Evolutionary conservation across 2,113 vertebrate species (phyloP).

Genomic region (Heptranchias perlo): DNA sequence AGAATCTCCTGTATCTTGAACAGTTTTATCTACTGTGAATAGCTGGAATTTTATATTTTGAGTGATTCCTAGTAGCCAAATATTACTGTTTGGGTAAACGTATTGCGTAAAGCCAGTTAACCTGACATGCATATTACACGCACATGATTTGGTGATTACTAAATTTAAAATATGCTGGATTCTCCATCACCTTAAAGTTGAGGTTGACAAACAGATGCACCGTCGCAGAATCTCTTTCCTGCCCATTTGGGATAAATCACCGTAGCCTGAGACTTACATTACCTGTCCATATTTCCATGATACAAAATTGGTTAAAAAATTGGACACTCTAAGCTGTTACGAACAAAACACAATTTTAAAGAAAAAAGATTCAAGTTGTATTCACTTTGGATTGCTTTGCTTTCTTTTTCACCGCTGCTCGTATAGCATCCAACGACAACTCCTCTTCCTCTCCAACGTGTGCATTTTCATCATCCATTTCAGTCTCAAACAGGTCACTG

Average conservation of each 20-base stretch:
- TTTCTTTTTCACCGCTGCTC: slow-evolving; percentile 71
- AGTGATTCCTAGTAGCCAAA: background rate
- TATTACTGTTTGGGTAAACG: background rate
- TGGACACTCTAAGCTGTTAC: background rate
- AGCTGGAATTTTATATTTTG: background rate
- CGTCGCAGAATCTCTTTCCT: background rate
- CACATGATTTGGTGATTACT: background rate
- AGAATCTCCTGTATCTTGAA: background rate
- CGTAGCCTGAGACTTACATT: background rate
- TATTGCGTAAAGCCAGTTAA: background rate
- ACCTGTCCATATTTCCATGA: background rate
- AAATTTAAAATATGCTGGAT: background rate
- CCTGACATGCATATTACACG: background rate
- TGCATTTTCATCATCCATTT: slow-evolving; percentile 50
- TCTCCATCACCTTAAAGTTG: background rate
- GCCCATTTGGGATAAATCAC: background rate
- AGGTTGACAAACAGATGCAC: background rate
- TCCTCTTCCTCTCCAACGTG: slow-evolving; percentile 70
- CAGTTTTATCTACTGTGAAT: background rate
- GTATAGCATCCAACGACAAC: slow-evolving; percentile 78
- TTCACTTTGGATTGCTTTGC: slow-evolving; percentile 70
- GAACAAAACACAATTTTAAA: background rate
- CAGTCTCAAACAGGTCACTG: slow-evolving; percentile 79
- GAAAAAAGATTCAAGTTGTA: background rate
- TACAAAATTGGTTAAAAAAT: background rate